Conservation (phyloP, 2,113 vertebrate species). For the Xyliphius kryptos region DNA sequence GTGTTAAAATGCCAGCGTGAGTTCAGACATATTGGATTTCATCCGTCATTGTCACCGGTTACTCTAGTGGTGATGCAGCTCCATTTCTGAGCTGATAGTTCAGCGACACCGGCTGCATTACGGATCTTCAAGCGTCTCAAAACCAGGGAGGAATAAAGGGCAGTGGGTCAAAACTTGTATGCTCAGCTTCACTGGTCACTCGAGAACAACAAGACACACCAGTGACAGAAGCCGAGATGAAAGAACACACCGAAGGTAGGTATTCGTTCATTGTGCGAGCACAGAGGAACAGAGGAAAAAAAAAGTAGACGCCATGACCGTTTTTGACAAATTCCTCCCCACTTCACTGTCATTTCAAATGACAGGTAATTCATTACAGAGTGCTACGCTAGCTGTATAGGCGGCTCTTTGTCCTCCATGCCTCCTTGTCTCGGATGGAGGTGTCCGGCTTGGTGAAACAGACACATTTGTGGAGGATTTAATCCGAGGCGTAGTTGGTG, state of each 20-base stretch:
- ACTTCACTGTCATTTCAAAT: conserved; percentile 39
- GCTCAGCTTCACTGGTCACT: conserved; percentile 11
- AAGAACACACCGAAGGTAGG: background rate
- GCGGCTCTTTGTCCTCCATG: conserved; percentile 27
- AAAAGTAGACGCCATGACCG: conserved; percentile 15
- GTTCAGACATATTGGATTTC: too few species aligned
- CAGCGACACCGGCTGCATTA: background rate
- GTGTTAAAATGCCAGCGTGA: too few species aligned
- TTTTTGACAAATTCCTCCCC: conserved; percentile 37
- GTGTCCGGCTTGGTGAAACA: conserved; percentile 19
- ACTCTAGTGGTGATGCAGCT: conserved; percentile 1
- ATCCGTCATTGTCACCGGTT: too few species aligned
- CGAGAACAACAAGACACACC: conserved; percentile 5
- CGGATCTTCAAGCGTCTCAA: background rate
- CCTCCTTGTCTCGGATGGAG: conserved; percentile 33
- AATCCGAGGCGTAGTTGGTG: conserved; percentile 55
- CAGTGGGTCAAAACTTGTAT: conserved; percentile 14
- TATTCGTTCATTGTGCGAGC: background rate
- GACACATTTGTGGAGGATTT: too few species aligned
- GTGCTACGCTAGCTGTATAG: conserved; percentile 7
- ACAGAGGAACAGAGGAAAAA: background rate
- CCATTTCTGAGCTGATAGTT: background rate
- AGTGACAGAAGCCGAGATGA: conserved; percentile 10
- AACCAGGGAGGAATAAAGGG: background rate
- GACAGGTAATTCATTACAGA: conserved; percentile 37